Evolutionary conservation across 2,113 vertebrate species (phyloP).

Genomic region (Alligator mississippiensis): DNA sequence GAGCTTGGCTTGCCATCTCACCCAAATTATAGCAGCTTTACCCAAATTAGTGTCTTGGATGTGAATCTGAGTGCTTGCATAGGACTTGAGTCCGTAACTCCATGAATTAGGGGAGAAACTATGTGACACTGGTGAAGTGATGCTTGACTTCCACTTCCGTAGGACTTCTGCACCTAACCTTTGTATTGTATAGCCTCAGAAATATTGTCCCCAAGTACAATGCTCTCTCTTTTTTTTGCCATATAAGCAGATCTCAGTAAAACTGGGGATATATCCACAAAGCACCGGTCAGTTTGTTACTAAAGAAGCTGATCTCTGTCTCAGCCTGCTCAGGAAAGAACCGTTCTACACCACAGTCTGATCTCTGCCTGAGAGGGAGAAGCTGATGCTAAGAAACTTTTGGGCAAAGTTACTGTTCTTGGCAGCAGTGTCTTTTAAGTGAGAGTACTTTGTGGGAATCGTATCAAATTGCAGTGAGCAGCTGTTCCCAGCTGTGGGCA

Average conservation of each 20-base stretch:
- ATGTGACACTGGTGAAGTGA: background rate
- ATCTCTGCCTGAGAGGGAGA: rapidly evolving
- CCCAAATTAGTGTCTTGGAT: background rate
- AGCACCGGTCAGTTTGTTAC: background rate
- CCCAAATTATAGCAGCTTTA: no score
- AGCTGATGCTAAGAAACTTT: background rate
- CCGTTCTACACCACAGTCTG: background rate
- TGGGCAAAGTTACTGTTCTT: background rate
- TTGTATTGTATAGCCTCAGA: rapidly evolving
- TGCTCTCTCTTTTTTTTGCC: background rate
- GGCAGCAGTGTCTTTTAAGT: rapidly evolving
- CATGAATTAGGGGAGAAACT: background rate
- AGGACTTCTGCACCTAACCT: background rate
- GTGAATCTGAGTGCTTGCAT: background rate
- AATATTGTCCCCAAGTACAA: rapidly evolving
- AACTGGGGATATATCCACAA: background rate
- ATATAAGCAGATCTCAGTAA: background rate
- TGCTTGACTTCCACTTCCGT: background rate
- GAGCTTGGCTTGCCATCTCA: background rate
- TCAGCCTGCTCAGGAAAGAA: background rate
- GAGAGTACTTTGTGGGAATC: background rate
- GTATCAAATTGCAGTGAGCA: background rate
- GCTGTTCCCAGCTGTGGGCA: background rate
- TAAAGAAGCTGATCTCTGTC: background rate
- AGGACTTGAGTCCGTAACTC: rapidly evolving